Percentiles rank a stretch among this genome's conserved stretches.
Conservation (phyloP, 2,113 vertebrate species). For the Epinephelus lanceolatus region DNA sequence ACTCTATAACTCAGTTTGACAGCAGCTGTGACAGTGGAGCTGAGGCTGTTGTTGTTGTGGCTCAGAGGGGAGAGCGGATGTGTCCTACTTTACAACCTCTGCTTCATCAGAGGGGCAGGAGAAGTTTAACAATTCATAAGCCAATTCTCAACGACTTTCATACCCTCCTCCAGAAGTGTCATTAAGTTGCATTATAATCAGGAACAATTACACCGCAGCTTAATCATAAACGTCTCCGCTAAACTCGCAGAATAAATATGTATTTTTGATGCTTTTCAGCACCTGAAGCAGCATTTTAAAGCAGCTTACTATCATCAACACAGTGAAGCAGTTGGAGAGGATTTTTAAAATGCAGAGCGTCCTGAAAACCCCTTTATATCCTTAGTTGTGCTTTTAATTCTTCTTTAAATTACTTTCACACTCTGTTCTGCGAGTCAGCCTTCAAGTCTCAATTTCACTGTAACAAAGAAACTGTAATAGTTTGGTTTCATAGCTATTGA, state of each 20-base stretch:
- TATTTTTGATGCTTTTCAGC: slow-evolving; percentile 25
- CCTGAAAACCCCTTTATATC: slow-evolving; percentile 34
- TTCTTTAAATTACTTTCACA: slow-evolving; percentile 33
- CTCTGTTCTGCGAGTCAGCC: neutral
- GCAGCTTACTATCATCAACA: slow-evolving; percentile 25
- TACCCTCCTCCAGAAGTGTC: slow-evolving; percentile 30
- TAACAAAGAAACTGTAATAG: neutral
- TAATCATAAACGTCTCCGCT: slow-evolving; percentile 7
- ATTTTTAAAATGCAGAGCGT: slow-evolving; percentile 14
- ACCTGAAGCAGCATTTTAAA: slow-evolving; percentile 33
- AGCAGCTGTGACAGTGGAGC: slow-evolving; percentile 54
- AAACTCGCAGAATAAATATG: slow-evolving; percentile 20
- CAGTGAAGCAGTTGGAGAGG: neutral
- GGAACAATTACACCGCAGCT: slow-evolving; percentile 31
- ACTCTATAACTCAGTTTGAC: slow-evolving; percentile 49
- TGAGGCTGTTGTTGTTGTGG: slow-evolving; percentile 45
- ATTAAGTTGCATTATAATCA: slow-evolving; percentile 43
- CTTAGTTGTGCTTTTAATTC: slow-evolving; percentile 40
- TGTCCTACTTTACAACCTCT: slow-evolving; percentile 74
- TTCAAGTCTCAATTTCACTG: slow-evolving; percentile 18
- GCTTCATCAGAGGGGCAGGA: slow-evolving; percentile 44
- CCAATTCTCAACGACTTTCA: slow-evolving; percentile 30
- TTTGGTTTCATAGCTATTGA: neutral
- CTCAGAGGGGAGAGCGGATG: slow-evolving; percentile 60
- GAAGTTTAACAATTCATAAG: slow-evolving; percentile 66